Evolutionary conservation across 2,797 vertebrate genomes (phyloP).

Genomic region (Xenopus petersii): DNA sequence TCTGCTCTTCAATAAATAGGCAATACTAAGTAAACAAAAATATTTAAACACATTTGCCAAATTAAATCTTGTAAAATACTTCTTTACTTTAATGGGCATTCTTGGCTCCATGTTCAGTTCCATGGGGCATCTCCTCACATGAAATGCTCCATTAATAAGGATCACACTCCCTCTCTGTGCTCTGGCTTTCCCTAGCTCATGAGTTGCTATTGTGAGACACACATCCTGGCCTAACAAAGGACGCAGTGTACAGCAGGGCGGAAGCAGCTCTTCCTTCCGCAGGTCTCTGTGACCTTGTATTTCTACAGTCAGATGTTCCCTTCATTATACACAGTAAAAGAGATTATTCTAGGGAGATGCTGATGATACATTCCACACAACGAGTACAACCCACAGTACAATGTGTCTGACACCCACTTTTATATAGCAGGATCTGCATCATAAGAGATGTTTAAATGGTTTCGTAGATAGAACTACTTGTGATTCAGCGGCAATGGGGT

Average conservation of each 20-base stretch:
- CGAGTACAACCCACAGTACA: not conserved
- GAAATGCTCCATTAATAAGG: conserved; percentile 32
- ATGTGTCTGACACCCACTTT: not conserved
- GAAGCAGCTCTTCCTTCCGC: conserved; percentile 46
- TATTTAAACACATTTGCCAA: not conserved
- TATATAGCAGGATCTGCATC: too few species aligned
- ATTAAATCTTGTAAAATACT: not conserved
- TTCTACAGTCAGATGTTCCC: conserved; percentile 27
- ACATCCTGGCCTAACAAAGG: conserved; percentile 46
- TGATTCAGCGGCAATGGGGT: not conserved
- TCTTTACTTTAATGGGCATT: not conserved
- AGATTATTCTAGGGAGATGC: conserved; percentile 5
- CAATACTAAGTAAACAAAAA: too few species aligned
- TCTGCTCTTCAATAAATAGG: too few species aligned
- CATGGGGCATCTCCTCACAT: conserved; percentile 14
- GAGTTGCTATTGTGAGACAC: conserved; percentile 40
- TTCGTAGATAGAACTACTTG: not conserved
- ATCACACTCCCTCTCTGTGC: conserved; percentile 32
- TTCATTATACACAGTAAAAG: conserved; percentile 21
- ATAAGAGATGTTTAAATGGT: not conserved
- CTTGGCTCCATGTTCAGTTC: conserved; percentile 4
- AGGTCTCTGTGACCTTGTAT: conserved; percentile 46
- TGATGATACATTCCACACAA: not conserved
- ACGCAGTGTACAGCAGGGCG: conserved; percentile 40
- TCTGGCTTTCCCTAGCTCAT: conserved; percentile 22